Evolutionary conservation across 2,888 invertebrate species (phyloP).

Genomic region (Leucoma salicis): DNA sequence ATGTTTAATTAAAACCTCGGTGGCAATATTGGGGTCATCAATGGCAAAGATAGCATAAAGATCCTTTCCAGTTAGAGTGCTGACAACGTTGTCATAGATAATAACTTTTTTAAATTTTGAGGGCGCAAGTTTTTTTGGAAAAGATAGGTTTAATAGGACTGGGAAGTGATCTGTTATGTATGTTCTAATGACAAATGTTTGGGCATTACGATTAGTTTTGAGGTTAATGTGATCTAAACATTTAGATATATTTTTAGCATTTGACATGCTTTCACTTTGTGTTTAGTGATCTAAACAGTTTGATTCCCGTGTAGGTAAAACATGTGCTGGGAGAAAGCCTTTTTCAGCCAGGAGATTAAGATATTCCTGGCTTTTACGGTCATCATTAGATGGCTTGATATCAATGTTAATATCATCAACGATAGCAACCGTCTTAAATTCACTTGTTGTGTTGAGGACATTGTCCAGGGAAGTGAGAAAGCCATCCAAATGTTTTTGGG

Average conservation of each 20-base stretch:
- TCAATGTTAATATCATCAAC: neutral
- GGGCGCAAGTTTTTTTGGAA: neutral
- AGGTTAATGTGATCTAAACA: constrained; percentile 5
- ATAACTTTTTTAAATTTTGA: neutral
- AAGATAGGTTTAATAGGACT: neutral
- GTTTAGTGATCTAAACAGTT: no score
- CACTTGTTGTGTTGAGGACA: neutral
- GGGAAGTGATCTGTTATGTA: constrained; percentile 4
- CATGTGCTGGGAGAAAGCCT: constrained; percentile 3
- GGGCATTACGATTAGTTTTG: neutral
- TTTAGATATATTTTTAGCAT: no score
- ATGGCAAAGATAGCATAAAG: neutral
- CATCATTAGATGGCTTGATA: neutral
- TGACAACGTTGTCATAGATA: neutral
- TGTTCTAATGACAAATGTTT: constrained; percentile 3
- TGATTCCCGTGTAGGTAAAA: constrained; percentile 5
- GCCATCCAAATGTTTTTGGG: no score
- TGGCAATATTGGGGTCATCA: neutral
- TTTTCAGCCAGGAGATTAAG: neutral
- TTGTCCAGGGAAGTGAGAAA: neutral
- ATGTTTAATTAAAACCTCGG: neutral
- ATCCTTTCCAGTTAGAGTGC: neutral
- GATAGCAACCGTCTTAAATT: neutral
- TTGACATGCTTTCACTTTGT: no score
- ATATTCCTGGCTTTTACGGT: neutral